Conservation (phyloP, 1,140 invertebrate species). For the Agrilus planipennis region DNA sequence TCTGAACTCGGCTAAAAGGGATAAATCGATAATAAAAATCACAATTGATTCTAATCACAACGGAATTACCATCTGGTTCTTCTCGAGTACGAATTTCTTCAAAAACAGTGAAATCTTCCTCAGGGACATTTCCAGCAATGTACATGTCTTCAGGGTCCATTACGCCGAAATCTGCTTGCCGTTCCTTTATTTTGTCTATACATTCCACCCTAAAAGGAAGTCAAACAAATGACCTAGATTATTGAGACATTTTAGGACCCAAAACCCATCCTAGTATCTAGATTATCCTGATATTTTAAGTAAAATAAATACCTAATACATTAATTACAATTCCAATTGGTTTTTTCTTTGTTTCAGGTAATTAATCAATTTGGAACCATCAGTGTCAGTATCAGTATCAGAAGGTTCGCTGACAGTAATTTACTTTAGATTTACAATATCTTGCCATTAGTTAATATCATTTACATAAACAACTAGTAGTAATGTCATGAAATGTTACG, state of each 20-base stretch:
- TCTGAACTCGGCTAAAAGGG: slow-evolving; percentile 48
- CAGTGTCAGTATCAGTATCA: no score
- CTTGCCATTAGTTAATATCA: no score
- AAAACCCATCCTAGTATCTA: neutral
- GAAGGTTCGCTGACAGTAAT: no score
- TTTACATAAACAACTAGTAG: no score
- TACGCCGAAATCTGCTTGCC: slow-evolving; percentile 66
- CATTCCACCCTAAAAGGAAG: slow-evolving; percentile 50
- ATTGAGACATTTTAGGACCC: neutral
- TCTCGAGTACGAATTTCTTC: slow-evolving; percentile 55
- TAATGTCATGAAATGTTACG: no score
- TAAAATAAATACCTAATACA: neutral
- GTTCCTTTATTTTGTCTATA: slow-evolving; percentile 55
- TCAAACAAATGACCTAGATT: neutral
- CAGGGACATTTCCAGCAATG: slow-evolving; percentile 55
- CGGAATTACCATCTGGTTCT: slow-evolving; percentile 42
- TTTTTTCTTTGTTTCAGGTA: no score
- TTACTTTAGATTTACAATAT: no score
- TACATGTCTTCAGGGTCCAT: slow-evolving; percentile 78
- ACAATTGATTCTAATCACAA: neutral
- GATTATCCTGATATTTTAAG: neutral
- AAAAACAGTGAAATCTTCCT: slow-evolving; percentile 50
- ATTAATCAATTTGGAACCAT: no score
- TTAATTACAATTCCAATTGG: no score
- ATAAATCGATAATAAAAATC: slow-evolving; percentile 12